Base-by-base conservation (phyloP, 2,797 vertebrate genomes). In the Rallus crepitans region DNA sequence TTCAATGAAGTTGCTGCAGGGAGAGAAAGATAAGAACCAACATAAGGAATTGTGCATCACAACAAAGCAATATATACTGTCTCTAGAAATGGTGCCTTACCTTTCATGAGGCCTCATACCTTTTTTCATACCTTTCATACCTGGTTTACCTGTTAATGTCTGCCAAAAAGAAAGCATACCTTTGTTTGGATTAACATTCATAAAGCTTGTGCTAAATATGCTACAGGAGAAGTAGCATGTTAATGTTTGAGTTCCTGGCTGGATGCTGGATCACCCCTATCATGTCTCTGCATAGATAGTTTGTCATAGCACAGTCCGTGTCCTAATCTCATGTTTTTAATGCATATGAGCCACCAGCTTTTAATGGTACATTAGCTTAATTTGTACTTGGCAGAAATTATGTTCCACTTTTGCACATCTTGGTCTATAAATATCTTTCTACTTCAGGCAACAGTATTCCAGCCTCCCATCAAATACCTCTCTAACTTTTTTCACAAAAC, bases 351-450 rank as follows among this genome's bases (percentile, higher is more conserved):
- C 81, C 1, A 3, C 65, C 40, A 92, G 78, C 68, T 93, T 94
- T 94, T 87, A 94, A 90, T 90, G 88, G 83, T 92, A 90, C 86
- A 93, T 96, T 94, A 95, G 37, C 61, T 92, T 93, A 69, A 96
- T 92, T 90, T 89, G 64, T 95, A 69, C 33, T 85, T 93, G 53
- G 69, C 57, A 89, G 81, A 94, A 96, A 87, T n/a, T 31, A 2
- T 48, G 64, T 85, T 96, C 57, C 50, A 52, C 71, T 93, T 93
- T 87, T 94, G 64, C 71, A 87, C 60, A 78, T 89, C 78, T 68
- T 83, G n/a, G 18, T 89, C 60, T 92, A 53, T 87, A 94, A 92
- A 91, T 73, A 80, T 53, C 64, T 63, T 84, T 82, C 30, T 85
- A 60, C 81, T 89, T 94, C 31, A 59, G 82, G 71, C 81, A 82